phyloP scores from a whole-genome alignment of 2,113 vertebrate genomes.

The Bubo scandiacus region DNA sequence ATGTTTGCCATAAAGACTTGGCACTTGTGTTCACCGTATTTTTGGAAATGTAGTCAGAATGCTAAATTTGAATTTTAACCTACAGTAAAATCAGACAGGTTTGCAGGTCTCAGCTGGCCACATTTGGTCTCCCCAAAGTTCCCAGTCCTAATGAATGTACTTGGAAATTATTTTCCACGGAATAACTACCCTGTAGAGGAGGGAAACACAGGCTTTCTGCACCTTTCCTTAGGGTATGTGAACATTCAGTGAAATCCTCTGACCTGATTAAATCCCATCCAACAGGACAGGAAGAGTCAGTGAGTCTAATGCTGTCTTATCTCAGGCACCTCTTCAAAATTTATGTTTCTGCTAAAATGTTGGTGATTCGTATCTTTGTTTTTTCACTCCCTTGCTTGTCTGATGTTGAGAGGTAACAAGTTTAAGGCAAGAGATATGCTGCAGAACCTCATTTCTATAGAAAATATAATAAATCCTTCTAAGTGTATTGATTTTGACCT shows the following conservation, averaged over 20 bases:
- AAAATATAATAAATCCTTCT: neutral
- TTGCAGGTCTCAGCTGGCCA: neutral
- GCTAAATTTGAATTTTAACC: neutral
- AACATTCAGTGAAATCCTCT: neutral
- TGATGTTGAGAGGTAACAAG: neutral
- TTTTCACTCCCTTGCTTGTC: neutral
- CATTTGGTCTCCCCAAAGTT: neutral
- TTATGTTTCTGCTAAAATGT: neutral
- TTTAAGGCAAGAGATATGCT: neutral
- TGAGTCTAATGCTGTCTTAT: neutral
- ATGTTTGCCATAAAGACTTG: neutral
- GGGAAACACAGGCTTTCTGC: neutral
- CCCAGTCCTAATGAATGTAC: neutral
- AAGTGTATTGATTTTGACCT: neutral
- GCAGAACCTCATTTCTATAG: neutral
- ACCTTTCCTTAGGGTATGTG: neutral
- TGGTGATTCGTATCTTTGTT: neutral
- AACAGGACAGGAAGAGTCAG: neutral
- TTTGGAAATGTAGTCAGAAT: neutral
- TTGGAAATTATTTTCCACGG: neutral
- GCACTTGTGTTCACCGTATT: rapidly evolving
- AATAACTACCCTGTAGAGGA: neutral
- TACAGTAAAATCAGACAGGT: neutral
- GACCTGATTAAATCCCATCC: neutral
- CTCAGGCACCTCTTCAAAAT: neutral